Evolutionary conservation across 2,888 invertebrate genomes (phyloP), one percentile per base, ranked within the genome.

Genomic region (Leptarthrus brevirostris): DNA sequence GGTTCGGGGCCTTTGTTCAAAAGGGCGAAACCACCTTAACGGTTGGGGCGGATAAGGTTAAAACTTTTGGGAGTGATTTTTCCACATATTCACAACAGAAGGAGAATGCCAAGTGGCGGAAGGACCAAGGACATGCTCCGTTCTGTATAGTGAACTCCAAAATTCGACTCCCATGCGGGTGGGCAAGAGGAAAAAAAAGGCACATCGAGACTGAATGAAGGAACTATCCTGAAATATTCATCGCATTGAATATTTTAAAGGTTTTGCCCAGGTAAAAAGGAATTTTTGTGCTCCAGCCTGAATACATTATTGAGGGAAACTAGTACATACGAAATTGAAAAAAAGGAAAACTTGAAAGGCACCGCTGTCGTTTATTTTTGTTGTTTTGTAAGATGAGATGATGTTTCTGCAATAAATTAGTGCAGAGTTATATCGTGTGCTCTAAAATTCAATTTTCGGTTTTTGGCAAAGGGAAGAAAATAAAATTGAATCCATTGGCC

Each of bases 181-280:
- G 49, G 22, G 40, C 18, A 26, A 24, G 49, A 22, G 52, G 22
- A 64, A 52, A 44, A 64, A 47, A 52, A 53, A 58, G 22, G 18
- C 52, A 47, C 30, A 20, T 61, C 52, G 72, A 74, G 53, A 52
- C 49, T 18, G 74, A 44, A 74, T 61, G 61, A 71, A 74, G 64
- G 52, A 53, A 72, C 54, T 61, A 64, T 64, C 36, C 36, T 64
- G 53, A 64, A 74, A 74, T 44, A 74, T 69, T 74, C 69, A 69
- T 74, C 74, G 56, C 54, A 47, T 69, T 66, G 74, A 74, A 74
- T 74, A 74, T 74, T 74, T 74, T 69, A 69, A 18, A 69, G 69
- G 69, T 69, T 69, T n/a, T 44, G 47, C 34, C 52, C 52, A 69
- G 69, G 69, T 69, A 52, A 69, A 69, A 69, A 52, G 20, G 69